Percentiles rank a stretch among this genome's conserved stretches.
Evolutionary conservation across 1,140 invertebrate species (phyloP).

Genomic region (Drosophila orena): DNA sequence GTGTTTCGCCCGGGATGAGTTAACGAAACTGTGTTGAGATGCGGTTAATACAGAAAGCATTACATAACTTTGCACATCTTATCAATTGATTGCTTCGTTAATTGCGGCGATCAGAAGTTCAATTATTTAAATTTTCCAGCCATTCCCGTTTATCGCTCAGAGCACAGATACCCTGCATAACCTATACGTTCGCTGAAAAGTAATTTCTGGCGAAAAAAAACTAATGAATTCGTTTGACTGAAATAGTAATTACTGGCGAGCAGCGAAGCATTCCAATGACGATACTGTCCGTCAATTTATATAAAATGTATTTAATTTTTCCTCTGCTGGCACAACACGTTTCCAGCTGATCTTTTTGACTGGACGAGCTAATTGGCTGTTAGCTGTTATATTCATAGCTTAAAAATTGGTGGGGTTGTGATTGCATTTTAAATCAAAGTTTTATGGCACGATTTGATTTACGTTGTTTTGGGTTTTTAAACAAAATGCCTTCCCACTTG

Average conservation of each 20-base stretch:
- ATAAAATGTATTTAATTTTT: constrained; percentile 36
- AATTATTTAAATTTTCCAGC: constrained; percentile 39
- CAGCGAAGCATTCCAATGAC: constrained; percentile 32
- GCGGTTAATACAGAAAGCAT: constrained; percentile 14
- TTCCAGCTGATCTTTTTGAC: constrained; percentile 27
- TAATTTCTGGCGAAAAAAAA: constrained; percentile 36
- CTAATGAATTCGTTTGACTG: constrained; percentile 59
- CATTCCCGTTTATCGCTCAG: not conserved
- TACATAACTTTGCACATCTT: constrained; percentile 2
- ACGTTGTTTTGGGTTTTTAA: not conserved
- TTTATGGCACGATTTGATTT: not conserved
- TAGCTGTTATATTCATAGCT: constrained; percentile 11
- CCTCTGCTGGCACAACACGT: constrained; percentile 1
- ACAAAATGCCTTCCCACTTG: not conserved
- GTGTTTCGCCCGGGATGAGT: constrained; percentile 28
- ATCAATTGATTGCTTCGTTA: constrained; percentile 43
- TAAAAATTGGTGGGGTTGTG: not conserved
- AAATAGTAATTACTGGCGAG: constrained; percentile 56
- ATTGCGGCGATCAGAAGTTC: constrained; percentile 28
- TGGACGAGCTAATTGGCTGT: constrained; percentile 22
- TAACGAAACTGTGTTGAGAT: constrained; percentile 6
- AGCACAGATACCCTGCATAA: not conserved
- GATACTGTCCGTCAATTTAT: constrained; percentile 35
- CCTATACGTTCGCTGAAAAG: constrained; percentile 7
- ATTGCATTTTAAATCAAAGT: constrained; percentile 1